Evolutionary conservation across 2,888 invertebrate genomes (phyloP), one percentile per base, ranked within the genome.

Genomic region (Hipparchia sbordonii): DNA sequence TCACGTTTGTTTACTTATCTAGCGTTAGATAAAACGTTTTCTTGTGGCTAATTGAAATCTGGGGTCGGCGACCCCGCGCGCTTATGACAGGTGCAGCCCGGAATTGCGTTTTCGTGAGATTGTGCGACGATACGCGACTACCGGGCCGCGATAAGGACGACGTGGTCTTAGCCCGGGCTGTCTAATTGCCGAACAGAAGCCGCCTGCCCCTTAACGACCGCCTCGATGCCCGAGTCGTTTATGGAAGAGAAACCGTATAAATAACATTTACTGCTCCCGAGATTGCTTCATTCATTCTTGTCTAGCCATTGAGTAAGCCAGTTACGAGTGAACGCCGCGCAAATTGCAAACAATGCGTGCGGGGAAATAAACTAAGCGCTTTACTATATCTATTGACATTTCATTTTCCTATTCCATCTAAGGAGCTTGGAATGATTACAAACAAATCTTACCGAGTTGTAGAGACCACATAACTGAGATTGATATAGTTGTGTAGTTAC

Each of bases 61-160:
- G 76, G 83, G 82, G 86, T 79, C 88, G 82, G 82, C 88, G 89
- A 90, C 85, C 92, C 81, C 80, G 79, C 72, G 78, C 81, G 81
- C 84, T 90, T 89, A 88, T 89, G 88, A 91, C 93, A 93, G 92
- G 93, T 93, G 93, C 91, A 90, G 88, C 82, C 83, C 75, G 77
- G 80, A 90, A 93, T 93, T 88, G 92, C 82, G 82, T 89, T 90
- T 91, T 93, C 93, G 93, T 93, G 92, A 93, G 93, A 93, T 93
- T 88, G 87, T 86, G 84, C 79, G 68, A 80, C 80, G 93, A 93
- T 92, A 86, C 84, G 82, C 75, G 83, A 89, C 90, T 90, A 89
- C 90, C 80, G 89, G 83, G 82, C 73, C 72, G 72, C 78, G 92
- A 92, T 92, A 92, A 89, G 86, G 83, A 79, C 56, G 82, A 78